Evolutionary conservation across 37 sponge, comb jelly and placozoan species (phyloP).

Genomic region (Chondrilla cf. caribensis): DNA sequence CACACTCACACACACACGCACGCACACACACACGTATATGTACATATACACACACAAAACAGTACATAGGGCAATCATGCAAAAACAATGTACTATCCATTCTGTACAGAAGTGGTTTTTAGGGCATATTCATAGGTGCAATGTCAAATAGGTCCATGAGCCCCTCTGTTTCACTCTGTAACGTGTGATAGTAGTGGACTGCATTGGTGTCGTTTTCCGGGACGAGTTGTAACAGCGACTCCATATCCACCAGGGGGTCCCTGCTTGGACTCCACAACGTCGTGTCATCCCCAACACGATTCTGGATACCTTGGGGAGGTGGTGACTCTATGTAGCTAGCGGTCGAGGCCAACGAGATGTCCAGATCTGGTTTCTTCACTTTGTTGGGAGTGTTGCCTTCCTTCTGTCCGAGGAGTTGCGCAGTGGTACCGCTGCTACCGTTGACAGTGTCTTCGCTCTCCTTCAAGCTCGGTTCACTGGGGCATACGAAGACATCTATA

Average conservation of each 20-base stretch:
- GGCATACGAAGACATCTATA: slow-evolving; percentile 85
- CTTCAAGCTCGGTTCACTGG: slow-evolving; percentile 30
- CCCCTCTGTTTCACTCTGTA: slow-evolving; percentile 55
- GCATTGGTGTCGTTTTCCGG: neutral
- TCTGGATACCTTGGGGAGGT: neutral
- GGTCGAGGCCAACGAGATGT: slow-evolving; percentile 61
- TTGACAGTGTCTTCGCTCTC: neutral
- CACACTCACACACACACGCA: no score
- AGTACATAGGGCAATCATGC: neutral
- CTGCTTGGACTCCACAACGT: neutral
- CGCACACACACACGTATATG: no score
- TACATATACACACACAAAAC: neutral
- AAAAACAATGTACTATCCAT: neutral
- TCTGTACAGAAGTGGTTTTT: neutral
- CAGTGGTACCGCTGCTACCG: neutral
- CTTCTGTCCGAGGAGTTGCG: neutral
- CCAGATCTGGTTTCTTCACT: slow-evolving; percentile 28
- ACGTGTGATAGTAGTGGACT: neutral
- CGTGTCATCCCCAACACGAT: neutral
- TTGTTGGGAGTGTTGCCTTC: neutral
- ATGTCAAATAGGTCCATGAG: slow-evolving; percentile 74
- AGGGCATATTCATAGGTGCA: no score
- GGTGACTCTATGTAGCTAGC: slow-evolving; percentile 38
- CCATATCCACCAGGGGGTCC: neutral
- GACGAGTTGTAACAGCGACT: slow-evolving; percentile 25